Evolutionary conservation across 2,888 invertebrate species (phyloP), one percentile per base, ranked within the genome.

Genomic region (Aproaerema taeniolella): DNA sequence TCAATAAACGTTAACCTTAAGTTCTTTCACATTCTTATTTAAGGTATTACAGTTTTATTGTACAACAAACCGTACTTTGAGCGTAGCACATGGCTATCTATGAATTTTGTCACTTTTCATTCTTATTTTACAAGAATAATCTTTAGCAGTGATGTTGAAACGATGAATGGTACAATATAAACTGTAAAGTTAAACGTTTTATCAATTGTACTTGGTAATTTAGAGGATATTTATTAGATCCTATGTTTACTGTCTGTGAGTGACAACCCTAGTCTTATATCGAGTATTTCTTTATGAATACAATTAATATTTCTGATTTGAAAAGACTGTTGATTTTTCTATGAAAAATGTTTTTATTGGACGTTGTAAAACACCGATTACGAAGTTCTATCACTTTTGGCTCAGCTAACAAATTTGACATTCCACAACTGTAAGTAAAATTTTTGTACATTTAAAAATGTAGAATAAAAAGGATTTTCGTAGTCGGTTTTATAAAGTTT

Each of bases 291-390:
- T 17, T 16, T n/a, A 33, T 6, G 9, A 28, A 35, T 16, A 28
- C 15, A n/a, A 15, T n/a, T 26, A 9, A 9, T 26, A 26, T 26
- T 30, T 70, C 63, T 64, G 47, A 63, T 63, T 43, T 59, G 61
- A 72, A 63, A 77, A 82, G 82, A 82, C 81, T 82, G 82, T 70
- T 68, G 59, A 61, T 56, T 61, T 64, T 67, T 63, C 62, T 56
- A 61, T 52, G 61, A 53, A 58, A 56, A 58, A 55, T 26, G 26
- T 9, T 26, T 26, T 26, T 35, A 35, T 35, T 28, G 15, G 16
- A 35, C 14, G 35, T 35, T 35, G 9, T 13, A 26, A 35, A 35
- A 10, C 24, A 6, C 35, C 35, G 35, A 35, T 35, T 35, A 15
- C 16, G 41, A 31, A 43, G 44, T 39, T 36, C 34, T 43, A 31